Conservation (phyloP, 2,888 invertebrate species). For the Liodrosophila aerea region DNA sequence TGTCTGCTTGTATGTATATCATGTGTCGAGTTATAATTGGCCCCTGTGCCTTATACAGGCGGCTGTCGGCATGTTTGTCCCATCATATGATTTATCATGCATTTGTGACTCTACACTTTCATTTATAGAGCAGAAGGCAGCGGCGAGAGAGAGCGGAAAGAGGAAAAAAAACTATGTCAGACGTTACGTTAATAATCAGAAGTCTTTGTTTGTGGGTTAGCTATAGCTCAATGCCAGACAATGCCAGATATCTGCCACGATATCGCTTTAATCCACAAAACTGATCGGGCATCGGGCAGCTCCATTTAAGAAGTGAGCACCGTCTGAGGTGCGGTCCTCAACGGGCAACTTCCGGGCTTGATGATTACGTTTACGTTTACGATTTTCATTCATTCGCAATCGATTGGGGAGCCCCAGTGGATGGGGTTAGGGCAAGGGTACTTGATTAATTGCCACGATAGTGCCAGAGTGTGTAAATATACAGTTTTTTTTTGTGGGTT, state of each 20-base stretch:
- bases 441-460: slow-evolving; percentile 73
- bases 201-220: slow-evolving; percentile 65
- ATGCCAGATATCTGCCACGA: slow-evolving; percentile 27
- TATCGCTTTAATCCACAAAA: slow-evolving; percentile 56
- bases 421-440: slow-evolving; percentile 20
- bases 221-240: slow-evolving; percentile 28
- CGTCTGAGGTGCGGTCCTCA: slow-evolving; percentile 63
- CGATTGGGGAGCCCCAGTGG: slow-evolving; percentile 3
- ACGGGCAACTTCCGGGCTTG: slow-evolving; percentile 79
- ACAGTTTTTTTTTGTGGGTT: slow-evolving; percentile 33
- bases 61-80: slow-evolving; percentile 79
- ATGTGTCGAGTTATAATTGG: slow-evolving; percentile 52
- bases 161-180: slow-evolving; percentile 70
- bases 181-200: slow-evolving; percentile 65
- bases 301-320: background rate
- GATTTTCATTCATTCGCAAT: slow-evolving; percentile 41
- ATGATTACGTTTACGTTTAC: slow-evolving; percentile 11
- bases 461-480: slow-evolving; percentile 62
- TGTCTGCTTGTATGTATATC: slow-evolving; percentile 16
- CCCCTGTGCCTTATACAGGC: slow-evolving; percentile 42
- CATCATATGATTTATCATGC: slow-evolving; percentile 79
- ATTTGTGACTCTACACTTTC: slow-evolving; percentile 79
- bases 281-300: slow-evolving; percentile 44
- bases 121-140: slow-evolving; percentile 25
- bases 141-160: slow-evolving; percentile 3